phyloP scores from a whole-genome alignment of 2,888 invertebrate species.

The Rhagonycha lutea region DNA sequence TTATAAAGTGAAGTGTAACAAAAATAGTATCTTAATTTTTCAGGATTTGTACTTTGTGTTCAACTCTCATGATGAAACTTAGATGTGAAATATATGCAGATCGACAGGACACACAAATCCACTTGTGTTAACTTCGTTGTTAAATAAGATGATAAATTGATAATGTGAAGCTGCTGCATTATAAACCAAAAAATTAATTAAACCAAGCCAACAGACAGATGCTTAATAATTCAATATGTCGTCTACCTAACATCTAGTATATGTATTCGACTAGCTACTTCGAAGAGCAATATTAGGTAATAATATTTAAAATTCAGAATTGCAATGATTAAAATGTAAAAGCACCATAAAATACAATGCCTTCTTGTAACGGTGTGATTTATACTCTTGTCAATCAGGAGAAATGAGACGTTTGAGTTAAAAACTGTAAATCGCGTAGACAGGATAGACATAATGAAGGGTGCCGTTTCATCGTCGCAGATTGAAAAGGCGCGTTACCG shows the following conservation, averaged over 20 bases:
- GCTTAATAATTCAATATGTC: background rate
- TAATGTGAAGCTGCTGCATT: conserved; percentile 14
- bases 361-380: conserved; percentile 6
- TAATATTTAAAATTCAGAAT: background rate
- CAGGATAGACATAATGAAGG: conserved; percentile 46
- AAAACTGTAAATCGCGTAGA: conserved; percentile 36
- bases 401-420: conserved; percentile 25
- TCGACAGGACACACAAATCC: conserved; percentile 38
- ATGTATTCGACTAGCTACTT: background rate
- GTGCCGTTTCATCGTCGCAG: conserved; percentile 49
- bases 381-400: conserved; percentile 23
- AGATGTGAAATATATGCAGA: conserved; percentile 13
- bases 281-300: no score
- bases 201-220: background rate
- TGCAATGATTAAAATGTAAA: background rate
- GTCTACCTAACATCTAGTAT: background rate
- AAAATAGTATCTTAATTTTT: background rate
- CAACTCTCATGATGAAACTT: background rate
- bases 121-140: conserved; percentile 36
- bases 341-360: background rate
- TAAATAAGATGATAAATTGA: conserved; percentile 17
- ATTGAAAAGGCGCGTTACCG: conserved; percentile 55
- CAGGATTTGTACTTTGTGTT: background rate
- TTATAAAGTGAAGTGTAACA: background rate
- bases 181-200: background rate